Evolutionary conservation across 2,888 invertebrate species (phyloP).

Genomic region (Tromatobia lineatoria): DNA sequence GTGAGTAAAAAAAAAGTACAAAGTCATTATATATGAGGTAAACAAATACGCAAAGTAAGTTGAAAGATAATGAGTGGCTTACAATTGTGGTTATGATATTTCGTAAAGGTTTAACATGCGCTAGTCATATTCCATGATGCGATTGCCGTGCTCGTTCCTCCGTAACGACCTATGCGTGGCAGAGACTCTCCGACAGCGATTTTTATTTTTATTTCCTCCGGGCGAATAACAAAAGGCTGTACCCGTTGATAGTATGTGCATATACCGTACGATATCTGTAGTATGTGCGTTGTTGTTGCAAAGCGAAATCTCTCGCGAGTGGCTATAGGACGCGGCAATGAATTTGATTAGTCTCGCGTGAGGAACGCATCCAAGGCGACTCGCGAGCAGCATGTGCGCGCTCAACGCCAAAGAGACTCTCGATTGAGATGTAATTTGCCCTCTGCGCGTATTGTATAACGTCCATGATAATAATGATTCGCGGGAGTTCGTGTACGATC

Average conservation of each 20-base stretch:
- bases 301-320: slow-evolving; percentile 14
- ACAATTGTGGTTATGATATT: background rate
- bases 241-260: slow-evolving; percentile 7
- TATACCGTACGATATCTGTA: slow-evolving; percentile 16
- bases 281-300: slow-evolving; percentile 8
- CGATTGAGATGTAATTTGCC: slow-evolving; percentile 69
- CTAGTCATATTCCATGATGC: background rate
- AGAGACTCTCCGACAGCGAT: slow-evolving; percentile 19
- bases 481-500: slow-evolving; percentile 48
- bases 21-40: too few species aligned
- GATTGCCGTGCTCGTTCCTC: slow-evolving; percentile 3
- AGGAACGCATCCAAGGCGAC: slow-evolving; percentile 64
- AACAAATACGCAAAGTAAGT: too few species aligned
- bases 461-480: slow-evolving; percentile 64
- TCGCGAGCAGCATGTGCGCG: slow-evolving; percentile 7
- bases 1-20: too few species aligned
- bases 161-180: slow-evolving; percentile 14
- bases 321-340: slow-evolving; percentile 63
- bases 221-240: slow-evolving; percentile 39
- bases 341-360: slow-evolving; percentile 71
- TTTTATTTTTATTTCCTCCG: slow-evolving; percentile 17
- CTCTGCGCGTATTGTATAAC: slow-evolving; percentile 68
- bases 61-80: background rate
- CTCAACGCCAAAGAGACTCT: slow-evolving; percentile 14
- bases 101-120: slow-evolving; percentile 4